A percentile compares a stretch with the other conserved stretches of the same genome.
phyloP scores from a whole-genome alignment of 2,797 vertebrate genomes.

The Pristis pectinata region DNA sequence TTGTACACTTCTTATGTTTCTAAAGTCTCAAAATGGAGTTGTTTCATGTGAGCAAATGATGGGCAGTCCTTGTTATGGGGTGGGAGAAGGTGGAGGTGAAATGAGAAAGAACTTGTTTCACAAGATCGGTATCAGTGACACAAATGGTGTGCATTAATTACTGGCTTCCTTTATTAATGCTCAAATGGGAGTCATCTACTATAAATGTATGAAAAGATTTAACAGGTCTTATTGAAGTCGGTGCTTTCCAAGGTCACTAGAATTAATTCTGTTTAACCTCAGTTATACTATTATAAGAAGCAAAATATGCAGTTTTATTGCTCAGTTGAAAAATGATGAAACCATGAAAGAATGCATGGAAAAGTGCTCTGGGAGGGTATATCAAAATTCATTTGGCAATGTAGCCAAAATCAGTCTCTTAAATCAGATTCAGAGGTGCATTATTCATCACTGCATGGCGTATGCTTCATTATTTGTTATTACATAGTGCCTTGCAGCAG shows the following conservation, averaged over 20 bases:
- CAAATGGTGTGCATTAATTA: neutral
- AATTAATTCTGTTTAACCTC: conserved; percentile 17
- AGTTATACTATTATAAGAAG: neutral
- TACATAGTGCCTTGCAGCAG: conserved; percentile 6
- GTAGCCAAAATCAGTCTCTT: conserved; percentile 18
- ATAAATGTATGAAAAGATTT: conserved; percentile 26
- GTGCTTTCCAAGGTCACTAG: conserved; percentile 24
- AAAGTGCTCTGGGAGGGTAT: neutral
- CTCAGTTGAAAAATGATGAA: conserved; percentile 4
- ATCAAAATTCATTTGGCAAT: neutral
- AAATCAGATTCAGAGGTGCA: conserved; percentile 17
- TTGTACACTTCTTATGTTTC: neutral
- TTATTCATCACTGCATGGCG: conserved; percentile 24
- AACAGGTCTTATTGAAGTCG: neutral
- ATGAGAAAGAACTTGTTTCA: neutral
- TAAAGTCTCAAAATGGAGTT: neutral
- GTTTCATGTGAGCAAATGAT: neutral
- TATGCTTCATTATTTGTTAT: conserved; percentile 28
- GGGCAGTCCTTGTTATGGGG: neutral
- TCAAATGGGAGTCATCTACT: neutral
- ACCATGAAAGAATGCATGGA: neutral
- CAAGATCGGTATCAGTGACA: neutral
- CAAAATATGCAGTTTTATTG: neutral
- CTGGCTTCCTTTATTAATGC: neutral
- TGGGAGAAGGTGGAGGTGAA: neutral